Percentiles rank a stretch among this genome's conserved stretches.
Conservation (phyloP, 2,888 invertebrate species). For the Seira sanloemensis region DNA sequence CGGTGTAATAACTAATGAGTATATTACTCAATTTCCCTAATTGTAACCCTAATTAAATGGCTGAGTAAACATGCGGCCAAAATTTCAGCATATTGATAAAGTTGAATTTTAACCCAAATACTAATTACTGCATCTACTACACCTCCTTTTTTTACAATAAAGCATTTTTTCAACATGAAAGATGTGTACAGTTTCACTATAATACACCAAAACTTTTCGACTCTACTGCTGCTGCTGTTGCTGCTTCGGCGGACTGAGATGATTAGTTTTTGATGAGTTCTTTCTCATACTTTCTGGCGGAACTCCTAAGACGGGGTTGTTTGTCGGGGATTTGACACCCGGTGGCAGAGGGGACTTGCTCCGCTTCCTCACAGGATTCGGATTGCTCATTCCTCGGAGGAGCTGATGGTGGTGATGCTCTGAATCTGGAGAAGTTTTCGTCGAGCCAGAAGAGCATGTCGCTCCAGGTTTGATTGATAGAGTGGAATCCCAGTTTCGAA, state of each 20-base stretch:
- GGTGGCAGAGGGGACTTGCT: slow-evolving; percentile 51
- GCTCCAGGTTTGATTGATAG: slow-evolving; percentile 69
- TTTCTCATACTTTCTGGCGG: not conserved
- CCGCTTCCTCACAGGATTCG: slow-evolving; percentile 57
- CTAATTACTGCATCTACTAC: too few species aligned
- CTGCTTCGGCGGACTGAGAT: slow-evolving; percentile 48
- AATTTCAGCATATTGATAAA: too few species aligned
- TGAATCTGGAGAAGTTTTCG: slow-evolving; percentile 66
- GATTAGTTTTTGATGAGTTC: slow-evolving; percentile 19
- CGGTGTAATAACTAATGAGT: too few species aligned
- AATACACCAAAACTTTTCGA: too few species aligned
- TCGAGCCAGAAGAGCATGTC: slow-evolving; percentile 34
- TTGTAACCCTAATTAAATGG: too few species aligned
- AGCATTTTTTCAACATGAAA: not conserved
- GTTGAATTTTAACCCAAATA: too few species aligned
- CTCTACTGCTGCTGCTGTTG: slow-evolving; percentile 8
- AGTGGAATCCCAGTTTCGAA: slow-evolving; percentile 72
- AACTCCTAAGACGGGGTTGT: slow-evolving; percentile 22
- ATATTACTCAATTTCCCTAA: too few species aligned
- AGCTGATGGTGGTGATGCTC: slow-evolving; percentile 38
- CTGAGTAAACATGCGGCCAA: not conserved
- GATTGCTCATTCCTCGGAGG: slow-evolving; percentile 60
- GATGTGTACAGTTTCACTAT: not conserved
- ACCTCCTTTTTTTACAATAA: slow-evolving; percentile 7
- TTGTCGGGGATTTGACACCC: slow-evolving; percentile 61